Percentiles rank a stretch among this genome's conserved stretches.
Evolutionary conservation across 2,113 vertebrate genomes (phyloP).

Genomic region (Coregonus clupeaformis): DNA sequence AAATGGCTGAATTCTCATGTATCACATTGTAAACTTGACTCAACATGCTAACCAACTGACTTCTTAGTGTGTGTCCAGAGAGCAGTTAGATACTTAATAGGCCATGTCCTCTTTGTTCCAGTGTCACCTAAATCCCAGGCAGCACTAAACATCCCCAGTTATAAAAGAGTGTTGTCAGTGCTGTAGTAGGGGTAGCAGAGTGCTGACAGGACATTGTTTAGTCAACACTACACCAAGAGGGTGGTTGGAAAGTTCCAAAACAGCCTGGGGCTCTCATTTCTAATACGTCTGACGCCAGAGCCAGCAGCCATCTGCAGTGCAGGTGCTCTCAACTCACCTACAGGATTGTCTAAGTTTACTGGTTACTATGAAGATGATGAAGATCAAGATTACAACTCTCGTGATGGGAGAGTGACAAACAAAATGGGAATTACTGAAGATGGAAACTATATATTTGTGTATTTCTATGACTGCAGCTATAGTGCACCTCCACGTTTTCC

Average conservation of each 20-base stretch:
- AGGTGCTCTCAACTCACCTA: conserved; percentile 21
- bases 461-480: not conserved
- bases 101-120: conserved; percentile 4
- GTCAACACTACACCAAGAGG: conserved; percentile 58
- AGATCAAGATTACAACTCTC: not conserved
- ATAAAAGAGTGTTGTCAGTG: conserved; percentile 54
- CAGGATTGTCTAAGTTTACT: conserved; percentile 24
- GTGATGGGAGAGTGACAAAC: not conserved
- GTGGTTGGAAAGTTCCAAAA: conserved; percentile 67
- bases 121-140: conserved; percentile 35
- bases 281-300: too few relatives aligned
- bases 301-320: conserved; percentile 36
- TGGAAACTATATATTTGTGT: not conserved
- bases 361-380: conserved; percentile 7
- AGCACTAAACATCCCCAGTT: conserved; percentile 13
- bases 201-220: conserved; percentile 52
- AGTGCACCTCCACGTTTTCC: not conserved
- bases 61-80: not conserved
- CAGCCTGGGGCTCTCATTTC: conserved; percentile 16
- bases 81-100: conserved; percentile 1
- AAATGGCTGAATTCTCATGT: too few relatives aligned
- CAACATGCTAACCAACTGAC: not conserved
- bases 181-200: conserved; percentile 38
- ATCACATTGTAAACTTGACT: not conserved
- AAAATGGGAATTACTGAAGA: not conserved